Evolutionary conservation across 2,113 vertebrate species (phyloP).

Genomic region (Apeltes quadracus): DNA sequence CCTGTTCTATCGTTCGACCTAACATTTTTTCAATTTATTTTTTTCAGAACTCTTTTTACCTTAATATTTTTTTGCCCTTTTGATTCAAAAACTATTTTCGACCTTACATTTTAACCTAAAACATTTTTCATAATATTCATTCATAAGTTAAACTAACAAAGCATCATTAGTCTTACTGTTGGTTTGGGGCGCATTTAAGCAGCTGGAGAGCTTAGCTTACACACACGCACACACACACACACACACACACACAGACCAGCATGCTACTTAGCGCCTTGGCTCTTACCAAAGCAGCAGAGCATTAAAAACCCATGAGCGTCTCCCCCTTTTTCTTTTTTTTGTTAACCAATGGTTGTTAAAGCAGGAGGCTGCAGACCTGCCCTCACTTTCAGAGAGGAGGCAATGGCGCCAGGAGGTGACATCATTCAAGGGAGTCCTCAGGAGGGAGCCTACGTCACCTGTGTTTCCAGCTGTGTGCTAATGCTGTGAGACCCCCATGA

Average conservation of each 20-base stretch:
- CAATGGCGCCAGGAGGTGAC: conserved; percentile 47
- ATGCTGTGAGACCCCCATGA: background rate
- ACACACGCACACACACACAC: background rate
- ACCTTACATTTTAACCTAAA: too few relatives aligned
- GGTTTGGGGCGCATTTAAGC: conserved; percentile 10
- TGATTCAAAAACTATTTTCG: too few relatives aligned
- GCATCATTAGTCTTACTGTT: conserved; percentile 17
- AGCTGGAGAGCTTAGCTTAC: conserved; percentile 4
- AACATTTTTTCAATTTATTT: too few relatives aligned
- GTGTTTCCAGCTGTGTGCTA: background rate
- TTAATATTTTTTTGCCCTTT: too few relatives aligned
- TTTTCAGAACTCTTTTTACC: too few relatives aligned
- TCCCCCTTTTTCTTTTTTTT: background rate
- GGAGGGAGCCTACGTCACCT: background rate
- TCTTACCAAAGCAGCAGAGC: conserved; percentile 31
- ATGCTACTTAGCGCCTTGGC: conserved; percentile 33
- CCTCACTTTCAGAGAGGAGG: conserved; percentile 23
- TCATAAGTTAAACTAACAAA: too few relatives aligned
- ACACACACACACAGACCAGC: conserved; percentile 10
- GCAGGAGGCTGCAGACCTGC: conserved; percentile 26
- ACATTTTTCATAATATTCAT: too few relatives aligned
- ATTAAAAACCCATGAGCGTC: conserved; percentile 57
- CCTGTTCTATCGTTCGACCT: too few relatives aligned
- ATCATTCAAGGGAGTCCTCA: conserved; percentile 38
- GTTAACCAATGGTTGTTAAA: conserved; percentile 29